Percentiles rank a stretch among this genome's conserved stretches.
phyloP scores from a whole-genome alignment of 2,797 vertebrate species.

The Phrynocephalus forsythii region DNA sequence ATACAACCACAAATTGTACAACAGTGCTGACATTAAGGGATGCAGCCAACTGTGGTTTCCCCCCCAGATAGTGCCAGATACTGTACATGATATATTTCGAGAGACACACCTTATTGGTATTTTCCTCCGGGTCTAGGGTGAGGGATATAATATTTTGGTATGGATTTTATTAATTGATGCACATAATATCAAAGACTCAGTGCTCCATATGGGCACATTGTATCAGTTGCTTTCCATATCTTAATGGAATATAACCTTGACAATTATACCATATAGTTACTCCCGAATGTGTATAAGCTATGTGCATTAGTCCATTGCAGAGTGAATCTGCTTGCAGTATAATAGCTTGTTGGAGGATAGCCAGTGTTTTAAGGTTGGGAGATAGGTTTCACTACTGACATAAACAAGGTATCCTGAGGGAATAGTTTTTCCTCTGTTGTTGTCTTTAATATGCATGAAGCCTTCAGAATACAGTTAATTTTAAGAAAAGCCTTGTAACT shows the following conservation, averaged over 20 bases:
- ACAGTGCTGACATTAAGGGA: background rate
- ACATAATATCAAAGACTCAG: background rate
- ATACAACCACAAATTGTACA: constrained; percentile 15
- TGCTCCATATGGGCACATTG: background rate
- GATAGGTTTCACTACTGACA: constrained; percentile 3
- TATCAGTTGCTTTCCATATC: background rate
- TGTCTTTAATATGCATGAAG: constrained; percentile 14
- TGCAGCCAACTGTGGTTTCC: background rate
- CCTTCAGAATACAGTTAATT: constrained; percentile 7
- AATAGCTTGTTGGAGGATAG: constrained; percentile 1
- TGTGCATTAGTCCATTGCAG: background rate
- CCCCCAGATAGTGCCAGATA: background rate
- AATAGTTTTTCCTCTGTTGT: background rate
- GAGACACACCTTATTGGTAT: background rate
- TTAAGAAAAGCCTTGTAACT: background rate
- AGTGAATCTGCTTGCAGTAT: background rate
- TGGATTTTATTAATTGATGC: background rate
- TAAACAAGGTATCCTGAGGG: constrained; percentile 7
- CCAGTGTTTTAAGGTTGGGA: background rate
- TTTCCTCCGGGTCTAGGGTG: background rate
- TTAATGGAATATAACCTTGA: background rate
- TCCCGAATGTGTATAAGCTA: background rate
- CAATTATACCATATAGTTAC: too few relatives aligned
- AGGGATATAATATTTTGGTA: background rate
- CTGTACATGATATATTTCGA: background rate